These are phyloP conservation scores for Drosophila pseudoananassae DNA, from an alignment of 1,140 invertebrate genomes.

Conservation along the genomic window DNA sequence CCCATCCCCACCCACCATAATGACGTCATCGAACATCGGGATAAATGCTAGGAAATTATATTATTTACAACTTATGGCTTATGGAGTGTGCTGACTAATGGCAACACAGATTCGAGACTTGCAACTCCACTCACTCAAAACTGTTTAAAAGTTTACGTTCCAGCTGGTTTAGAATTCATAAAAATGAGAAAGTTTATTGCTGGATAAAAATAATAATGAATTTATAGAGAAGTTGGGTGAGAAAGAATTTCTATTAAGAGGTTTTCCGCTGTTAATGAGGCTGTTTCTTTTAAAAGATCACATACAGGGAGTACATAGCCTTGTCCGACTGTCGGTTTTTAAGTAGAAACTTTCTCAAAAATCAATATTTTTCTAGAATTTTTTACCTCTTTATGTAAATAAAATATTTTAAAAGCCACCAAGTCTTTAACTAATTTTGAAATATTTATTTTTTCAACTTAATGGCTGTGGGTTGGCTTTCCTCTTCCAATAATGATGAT, in stretches of 20 bases:
- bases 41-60: conserved; percentile 21
- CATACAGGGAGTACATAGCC: too few species aligned
- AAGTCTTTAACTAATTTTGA: neutral
- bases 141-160: neutral
- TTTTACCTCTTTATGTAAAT: too few species aligned
- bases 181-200: too few species aligned
- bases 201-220: too few species aligned
- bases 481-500: conserved; percentile 56
- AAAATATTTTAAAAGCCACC: neutral
- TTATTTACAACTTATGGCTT: conserved; percentile 28
- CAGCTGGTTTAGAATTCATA: neutral
- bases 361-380: too few species aligned
- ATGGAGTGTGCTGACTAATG: conserved; percentile 20
- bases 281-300: too few species aligned
- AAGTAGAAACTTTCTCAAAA: too few species aligned
- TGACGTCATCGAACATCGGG: conserved; percentile 51
- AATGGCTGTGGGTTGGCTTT: neutral
- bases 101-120: conserved; percentile 1
- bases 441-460: neutral
- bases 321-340: too few species aligned
- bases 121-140: neutral
- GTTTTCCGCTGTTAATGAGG: too few species aligned
- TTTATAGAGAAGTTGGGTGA: too few species aligned
- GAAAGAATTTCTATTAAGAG: too few species aligned
- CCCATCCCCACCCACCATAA: conserved; percentile 16